Percentiles rank a stretch among this genome's conserved stretches.
These are phyloP conservation scores for Andricus curvator DNA, from an alignment of 2,888 invertebrate genomes.

Conservation along the genomic window DNA sequence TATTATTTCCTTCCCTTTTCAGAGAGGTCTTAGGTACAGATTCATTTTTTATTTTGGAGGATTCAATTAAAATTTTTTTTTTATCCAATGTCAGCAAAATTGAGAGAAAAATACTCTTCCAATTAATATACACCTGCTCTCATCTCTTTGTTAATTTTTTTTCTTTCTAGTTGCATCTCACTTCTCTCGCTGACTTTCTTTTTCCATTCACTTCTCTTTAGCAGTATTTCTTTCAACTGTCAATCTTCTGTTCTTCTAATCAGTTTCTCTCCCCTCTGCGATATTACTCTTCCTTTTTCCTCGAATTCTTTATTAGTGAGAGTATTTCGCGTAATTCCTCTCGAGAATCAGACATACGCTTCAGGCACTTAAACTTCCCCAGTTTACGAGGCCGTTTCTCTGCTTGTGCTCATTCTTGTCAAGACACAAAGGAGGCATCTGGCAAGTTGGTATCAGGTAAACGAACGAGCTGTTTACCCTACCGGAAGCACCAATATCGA, in stretches of 20 bases:
- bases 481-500: not conserved
- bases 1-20: too few species aligned
- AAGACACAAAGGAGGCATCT: not conserved
- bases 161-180: too few species aligned
- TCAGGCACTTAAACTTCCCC: constrained; percentile 27
- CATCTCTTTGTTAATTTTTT: not conserved
- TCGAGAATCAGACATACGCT: constrained; percentile 43
- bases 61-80: too few species aligned
- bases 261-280: constrained; percentile 21
- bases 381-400: not conserved
- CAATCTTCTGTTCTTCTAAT: not conserved
- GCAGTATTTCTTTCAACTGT: not conserved
- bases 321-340: constrained; percentile 47
- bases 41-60: too few species aligned
- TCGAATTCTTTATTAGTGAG: constrained; percentile 21
- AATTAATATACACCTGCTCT: too few species aligned
- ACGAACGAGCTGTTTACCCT: not conserved
- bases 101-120: too few species aligned
- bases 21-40: too few species aligned
- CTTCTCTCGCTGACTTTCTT: not conserved
- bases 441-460: constrained; percentile 7
- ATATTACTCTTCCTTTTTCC: constrained; percentile 23
- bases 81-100: too few species aligned
- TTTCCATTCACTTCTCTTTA: not conserved
- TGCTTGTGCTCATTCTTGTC: not conserved